Conservation (phyloP, 2,113 vertebrate genomes). For the Turdus rufiventris region DNA sequence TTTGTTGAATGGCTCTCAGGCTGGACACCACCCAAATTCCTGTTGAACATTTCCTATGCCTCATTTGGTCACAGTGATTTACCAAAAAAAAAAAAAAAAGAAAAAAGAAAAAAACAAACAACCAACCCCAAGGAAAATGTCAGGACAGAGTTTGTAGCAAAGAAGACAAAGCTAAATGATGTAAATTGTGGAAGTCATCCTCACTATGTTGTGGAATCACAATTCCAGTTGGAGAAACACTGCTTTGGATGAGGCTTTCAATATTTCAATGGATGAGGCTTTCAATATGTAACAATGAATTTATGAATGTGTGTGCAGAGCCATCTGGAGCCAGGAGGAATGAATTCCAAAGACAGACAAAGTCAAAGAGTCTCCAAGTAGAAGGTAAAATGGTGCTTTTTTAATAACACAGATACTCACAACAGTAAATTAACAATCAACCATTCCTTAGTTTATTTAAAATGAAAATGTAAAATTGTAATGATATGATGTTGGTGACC, state of each 20-base stretch:
- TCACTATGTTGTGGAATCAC: background rate
- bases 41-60: background rate
- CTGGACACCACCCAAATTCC: background rate
- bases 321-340: background rate
- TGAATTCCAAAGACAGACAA: background rate
- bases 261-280: background rate
- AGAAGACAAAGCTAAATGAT: background rate
- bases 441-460: slow-evolving; percentile 6
- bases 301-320: background rate
- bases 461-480: background rate
- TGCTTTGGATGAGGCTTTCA: background rate
- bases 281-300: background rate
- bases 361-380: background rate
- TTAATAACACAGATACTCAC: background rate
- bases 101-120: background rate
- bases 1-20: background rate
- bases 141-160: background rate
- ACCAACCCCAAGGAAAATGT: background rate
- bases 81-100: background rate
- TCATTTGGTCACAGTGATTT: background rate
- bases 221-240: background rate
- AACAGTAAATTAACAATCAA: background rate
- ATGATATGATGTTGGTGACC: background rate
- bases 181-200: background rate
- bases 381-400: background rate